phyloP scores from a whole-genome alignment of 2,113 vertebrate genomes.

The Thunnus maccoyii region DNA sequence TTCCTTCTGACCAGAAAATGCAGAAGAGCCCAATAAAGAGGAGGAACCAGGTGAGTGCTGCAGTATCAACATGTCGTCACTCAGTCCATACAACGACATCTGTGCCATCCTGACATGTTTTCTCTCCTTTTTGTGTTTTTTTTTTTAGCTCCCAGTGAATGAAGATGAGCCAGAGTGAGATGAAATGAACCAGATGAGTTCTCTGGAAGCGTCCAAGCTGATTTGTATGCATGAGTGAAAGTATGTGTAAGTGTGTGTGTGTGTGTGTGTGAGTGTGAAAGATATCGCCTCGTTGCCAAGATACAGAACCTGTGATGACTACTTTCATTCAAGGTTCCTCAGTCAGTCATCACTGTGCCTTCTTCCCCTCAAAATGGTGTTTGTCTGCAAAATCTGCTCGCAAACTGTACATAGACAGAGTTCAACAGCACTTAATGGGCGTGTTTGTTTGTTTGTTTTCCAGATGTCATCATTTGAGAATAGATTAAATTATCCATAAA shows the following conservation, averaged over 20 bases:
- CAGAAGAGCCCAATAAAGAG: constrained; percentile 53
- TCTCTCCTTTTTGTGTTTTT: not conserved
- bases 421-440: constrained; percentile 25
- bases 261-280: constrained; percentile 27
- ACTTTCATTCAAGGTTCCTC: constrained; percentile 47
- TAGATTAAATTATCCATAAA: constrained; percentile 5
- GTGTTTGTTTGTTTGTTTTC: constrained; percentile 21
- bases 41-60: constrained; percentile 60
- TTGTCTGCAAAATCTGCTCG: constrained; percentile 34
- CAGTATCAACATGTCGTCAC: not conserved
- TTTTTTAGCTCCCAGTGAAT: constrained; percentile 75
- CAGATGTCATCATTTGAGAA: not conserved
- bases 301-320: constrained; percentile 66
- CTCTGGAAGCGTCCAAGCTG: constrained; percentile 14
- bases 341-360: constrained; percentile 78
- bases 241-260: constrained; percentile 12
- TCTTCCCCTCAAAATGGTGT: constrained; percentile 32
- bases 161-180: constrained; percentile 8
- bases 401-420: constrained; percentile 40
- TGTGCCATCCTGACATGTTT: not conserved
- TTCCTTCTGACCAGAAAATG: constrained; percentile 24
- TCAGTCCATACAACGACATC: not conserved
- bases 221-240: constrained; percentile 37
- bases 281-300: constrained; percentile 81
- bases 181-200: constrained; percentile 17